Evolutionary conservation across 1,140 invertebrate species (phyloP).

Genomic region (Pseudomyrmex flavicornis): DNA sequence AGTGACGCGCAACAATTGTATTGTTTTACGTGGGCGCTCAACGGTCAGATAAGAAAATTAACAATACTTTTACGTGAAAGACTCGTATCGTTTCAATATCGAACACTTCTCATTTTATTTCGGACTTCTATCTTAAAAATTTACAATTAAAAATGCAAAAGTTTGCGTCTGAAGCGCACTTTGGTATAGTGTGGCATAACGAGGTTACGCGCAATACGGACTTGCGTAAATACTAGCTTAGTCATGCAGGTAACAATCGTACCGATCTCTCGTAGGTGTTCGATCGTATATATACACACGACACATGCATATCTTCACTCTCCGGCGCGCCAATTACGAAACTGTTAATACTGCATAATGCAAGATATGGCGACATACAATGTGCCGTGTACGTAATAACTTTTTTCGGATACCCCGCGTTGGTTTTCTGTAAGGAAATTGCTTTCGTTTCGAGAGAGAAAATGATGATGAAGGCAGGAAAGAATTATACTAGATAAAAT

Average conservation of each 20-base stretch:
- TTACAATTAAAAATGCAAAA: background rate
- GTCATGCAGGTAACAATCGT: constrained; percentile 56
- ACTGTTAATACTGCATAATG: constrained; percentile 61
- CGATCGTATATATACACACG: constrained; percentile 20
- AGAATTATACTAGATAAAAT: constrained; percentile 18
- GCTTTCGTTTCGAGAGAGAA: background rate
- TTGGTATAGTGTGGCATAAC: constrained; percentile 32
- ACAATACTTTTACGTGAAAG: too few relatives aligned
- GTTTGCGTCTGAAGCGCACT: background rate
- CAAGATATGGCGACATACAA: constrained; percentile 47
- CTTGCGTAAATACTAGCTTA: constrained; percentile 58
- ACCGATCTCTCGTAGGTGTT: constrained; percentile 52
- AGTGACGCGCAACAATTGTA: too few relatives aligned
- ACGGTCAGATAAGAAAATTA: background rate
- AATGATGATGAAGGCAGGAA: constrained; percentile 3
- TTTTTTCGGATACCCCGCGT: background rate
- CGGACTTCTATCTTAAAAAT: background rate
- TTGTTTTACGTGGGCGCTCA: background rate
- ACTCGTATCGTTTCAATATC: background rate
- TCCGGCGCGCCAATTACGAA: constrained; percentile 37
- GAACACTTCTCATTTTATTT: background rate
- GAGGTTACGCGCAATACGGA: constrained; percentile 53
- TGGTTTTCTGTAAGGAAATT: constrained; percentile 11
- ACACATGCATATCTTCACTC: background rate
- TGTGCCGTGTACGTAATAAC: constrained; percentile 6